Evolutionary conservation across 2,888 invertebrate genomes (phyloP).

Genomic region (Cheilosia grossa): DNA sequence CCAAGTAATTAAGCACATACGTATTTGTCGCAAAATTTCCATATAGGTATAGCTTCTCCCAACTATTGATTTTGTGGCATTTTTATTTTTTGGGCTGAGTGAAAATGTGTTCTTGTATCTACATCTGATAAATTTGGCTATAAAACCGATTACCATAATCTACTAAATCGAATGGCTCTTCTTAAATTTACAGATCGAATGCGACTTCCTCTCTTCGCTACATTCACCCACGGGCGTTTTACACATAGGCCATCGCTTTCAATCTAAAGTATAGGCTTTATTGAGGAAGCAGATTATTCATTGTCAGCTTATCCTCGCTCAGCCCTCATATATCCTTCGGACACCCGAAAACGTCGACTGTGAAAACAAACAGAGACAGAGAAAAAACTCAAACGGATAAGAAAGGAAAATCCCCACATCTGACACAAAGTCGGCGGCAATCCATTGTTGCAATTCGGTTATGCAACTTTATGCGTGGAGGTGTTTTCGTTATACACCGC

Average conservation of each 20-base stretch:
- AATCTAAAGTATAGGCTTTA: constrained; percentile 44
- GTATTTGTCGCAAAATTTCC: too few relatives aligned
- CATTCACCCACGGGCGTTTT: background rate
- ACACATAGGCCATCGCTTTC: constrained; percentile 8
- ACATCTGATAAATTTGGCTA: too few relatives aligned
- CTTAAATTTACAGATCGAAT: too few relatives aligned
- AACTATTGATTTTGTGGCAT: too few relatives aligned
- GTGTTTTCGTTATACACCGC: constrained; percentile 32
- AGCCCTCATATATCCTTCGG: constrained; percentile 31
- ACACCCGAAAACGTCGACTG: constrained; percentile 2
- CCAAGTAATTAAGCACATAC: too few relatives aligned
- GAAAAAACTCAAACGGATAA: constrained; percentile 2
- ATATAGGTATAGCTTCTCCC: too few relatives aligned
- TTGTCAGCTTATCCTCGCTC: background rate
- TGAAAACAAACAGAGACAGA: background rate
- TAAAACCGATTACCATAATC: too few relatives aligned
- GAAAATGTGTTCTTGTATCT: too few relatives aligned
- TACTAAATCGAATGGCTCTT: too few relatives aligned
- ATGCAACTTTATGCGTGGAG: constrained; percentile 64
- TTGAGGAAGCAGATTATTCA: constrained; percentile 34
- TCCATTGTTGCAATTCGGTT: constrained; percentile 63
- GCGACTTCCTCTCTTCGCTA: background rate
- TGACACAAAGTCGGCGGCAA: constrained; percentile 41
- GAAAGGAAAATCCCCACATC: constrained; percentile 26
- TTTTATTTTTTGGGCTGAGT: too few relatives aligned